phyloP scores from a whole-genome alignment of 35 echinoderm and acorn worm species.

The Patiria miniata region DNA sequence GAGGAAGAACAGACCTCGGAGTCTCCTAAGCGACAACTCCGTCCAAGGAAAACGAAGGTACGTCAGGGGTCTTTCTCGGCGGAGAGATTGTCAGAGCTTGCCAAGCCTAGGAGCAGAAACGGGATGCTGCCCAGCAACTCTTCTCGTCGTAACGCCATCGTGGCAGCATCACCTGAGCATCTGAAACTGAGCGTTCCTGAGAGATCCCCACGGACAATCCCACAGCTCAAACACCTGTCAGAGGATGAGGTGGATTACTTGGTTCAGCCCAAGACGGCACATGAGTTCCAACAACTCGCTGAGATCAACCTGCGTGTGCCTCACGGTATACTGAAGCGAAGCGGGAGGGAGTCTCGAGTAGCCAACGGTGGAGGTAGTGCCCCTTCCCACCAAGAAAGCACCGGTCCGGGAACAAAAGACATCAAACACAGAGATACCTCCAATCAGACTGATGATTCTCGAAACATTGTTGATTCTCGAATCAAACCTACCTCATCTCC shows the following conservation, averaged over 20 bases:
- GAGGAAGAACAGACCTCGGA: background rate
- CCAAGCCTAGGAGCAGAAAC: constrained; percentile 22
- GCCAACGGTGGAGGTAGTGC: background rate
- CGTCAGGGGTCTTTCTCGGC: background rate
- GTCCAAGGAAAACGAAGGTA: background rate
- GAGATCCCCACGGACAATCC: constrained; percentile 39
- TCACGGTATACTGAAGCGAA: background rate
- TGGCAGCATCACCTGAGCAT: constrained; percentile 46
- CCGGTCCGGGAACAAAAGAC: background rate
- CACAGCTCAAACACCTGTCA: constrained; percentile 47
- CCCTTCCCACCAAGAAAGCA: background rate
- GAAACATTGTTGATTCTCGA: background rate
- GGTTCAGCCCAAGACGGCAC: constrained; percentile 49
- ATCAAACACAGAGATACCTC: background rate
- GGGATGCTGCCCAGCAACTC: background rate
- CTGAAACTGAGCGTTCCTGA: constrained; percentile 45
- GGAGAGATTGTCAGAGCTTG: constrained; percentile 24
- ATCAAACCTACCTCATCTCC: background rate
- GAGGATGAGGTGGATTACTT: constrained; percentile 61
- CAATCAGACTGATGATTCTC: background rate
- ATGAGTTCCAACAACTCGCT: constrained; percentile 40
- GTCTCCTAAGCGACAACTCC: background rate
- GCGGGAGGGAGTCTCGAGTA: background rate
- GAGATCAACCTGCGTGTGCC: constrained; percentile 6
- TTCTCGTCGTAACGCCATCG: constrained; percentile 10